Percentiles rank a stretch among this genome's conserved stretches.
Evolutionary conservation across 1,140 invertebrate genomes (phyloP).

Genomic region (Aculops lycopersici): DNA sequence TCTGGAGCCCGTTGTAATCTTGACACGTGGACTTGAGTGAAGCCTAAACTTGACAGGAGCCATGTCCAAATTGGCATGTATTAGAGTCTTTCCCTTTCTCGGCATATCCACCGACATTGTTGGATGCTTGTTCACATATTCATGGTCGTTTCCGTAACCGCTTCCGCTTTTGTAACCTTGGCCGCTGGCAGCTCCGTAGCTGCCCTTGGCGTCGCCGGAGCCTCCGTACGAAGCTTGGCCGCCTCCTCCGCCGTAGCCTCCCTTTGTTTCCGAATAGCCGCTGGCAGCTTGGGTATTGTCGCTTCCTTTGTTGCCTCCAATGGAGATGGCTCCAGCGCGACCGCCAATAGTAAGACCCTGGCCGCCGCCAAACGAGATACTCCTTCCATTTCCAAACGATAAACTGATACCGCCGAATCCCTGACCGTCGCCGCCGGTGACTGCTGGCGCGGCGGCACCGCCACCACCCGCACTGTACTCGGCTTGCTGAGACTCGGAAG

Average conservation of each 20-base stretch:
- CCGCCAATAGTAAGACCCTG: neutral
- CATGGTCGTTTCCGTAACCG: neutral
- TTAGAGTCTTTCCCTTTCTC: neutral
- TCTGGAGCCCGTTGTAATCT: constrained; percentile 4
- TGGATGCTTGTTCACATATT: neutral
- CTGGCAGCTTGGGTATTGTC: neutral
- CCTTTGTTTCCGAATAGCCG: neutral
- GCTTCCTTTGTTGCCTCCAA: neutral
- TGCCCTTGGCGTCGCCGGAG: neutral
- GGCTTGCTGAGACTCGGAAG: no score
- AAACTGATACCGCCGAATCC: neutral
- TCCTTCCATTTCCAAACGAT: neutral
- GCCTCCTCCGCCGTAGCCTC: neutral
- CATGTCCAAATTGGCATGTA: constrained; percentile 1
- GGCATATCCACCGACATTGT: neutral
- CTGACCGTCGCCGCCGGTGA: neutral
- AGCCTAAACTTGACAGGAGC: constrained; percentile 4
- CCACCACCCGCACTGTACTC: neutral
- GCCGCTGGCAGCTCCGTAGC: neutral
- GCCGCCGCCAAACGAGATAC: neutral
- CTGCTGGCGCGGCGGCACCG: neutral
- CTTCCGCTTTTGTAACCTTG: no score
- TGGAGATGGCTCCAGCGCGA: neutral
- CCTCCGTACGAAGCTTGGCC: no score
- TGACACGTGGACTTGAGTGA: constrained; percentile 5